phyloP scores from a whole-genome alignment of 30 jellyfish, hydroid and myxozoan genomes.

The Turritopsis rubra region DNA sequence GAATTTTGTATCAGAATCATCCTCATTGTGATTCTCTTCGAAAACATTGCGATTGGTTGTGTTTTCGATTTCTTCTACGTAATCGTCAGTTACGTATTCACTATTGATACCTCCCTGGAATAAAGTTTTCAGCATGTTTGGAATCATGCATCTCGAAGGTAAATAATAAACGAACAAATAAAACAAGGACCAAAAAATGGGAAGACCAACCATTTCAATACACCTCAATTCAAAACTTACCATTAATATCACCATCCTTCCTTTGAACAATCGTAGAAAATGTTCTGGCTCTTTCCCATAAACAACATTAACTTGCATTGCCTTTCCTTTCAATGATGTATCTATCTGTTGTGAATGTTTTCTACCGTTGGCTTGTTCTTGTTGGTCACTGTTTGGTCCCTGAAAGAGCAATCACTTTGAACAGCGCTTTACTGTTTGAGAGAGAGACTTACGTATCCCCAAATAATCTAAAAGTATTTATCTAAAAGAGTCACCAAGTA shows the following conservation, averaged over 20 bases:
- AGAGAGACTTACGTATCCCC: too few species aligned
- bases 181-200: neutral
- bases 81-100: neutral
- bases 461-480: too few species aligned
- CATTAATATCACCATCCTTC: conserved; percentile 49
- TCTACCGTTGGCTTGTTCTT: conserved; percentile 42
- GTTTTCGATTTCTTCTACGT: neutral
- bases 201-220: too few species aligned
- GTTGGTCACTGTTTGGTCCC: conserved; percentile 59
- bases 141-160: neutral
- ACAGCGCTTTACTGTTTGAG: too few species aligned
- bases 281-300: conserved; percentile 78
- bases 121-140: neutral
- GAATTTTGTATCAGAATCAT: neutral
- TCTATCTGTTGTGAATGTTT: conserved; percentile 51
- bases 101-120: neutral
- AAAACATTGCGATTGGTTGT: neutral
- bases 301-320: conserved; percentile 54
- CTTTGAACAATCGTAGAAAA: conserved; percentile 65
- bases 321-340: conserved; percentile 34
- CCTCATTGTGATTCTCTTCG: conserved; percentile 1
- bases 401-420: neutral
- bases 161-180: neutral
- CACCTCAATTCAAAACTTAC: conserved; percentile 30
- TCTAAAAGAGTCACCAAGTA: neutral